A percentile compares a stretch with the other conserved stretches of the same genome.
Evolutionary conservation across 2,113 vertebrate genomes (phyloP).

Genomic region (Chiloscyllium plagiosum): DNA sequence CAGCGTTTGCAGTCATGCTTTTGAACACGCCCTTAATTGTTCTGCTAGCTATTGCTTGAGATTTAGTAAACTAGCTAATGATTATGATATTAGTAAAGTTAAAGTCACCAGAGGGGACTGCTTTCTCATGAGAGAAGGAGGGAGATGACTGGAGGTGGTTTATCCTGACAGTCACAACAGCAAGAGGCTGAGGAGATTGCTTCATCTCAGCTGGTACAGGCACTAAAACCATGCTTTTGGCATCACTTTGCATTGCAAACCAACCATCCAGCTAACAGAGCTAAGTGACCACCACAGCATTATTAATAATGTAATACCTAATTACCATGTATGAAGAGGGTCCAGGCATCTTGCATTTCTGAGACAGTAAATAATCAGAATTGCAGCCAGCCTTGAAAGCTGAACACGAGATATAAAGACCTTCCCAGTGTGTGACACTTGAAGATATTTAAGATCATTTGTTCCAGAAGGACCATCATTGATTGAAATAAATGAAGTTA

Average conservation of each 20-base stretch:
- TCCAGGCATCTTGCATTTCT: neutral
- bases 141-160: too few species aligned
- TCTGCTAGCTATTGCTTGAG: neutral
- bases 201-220: too few species aligned
- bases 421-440: neutral
- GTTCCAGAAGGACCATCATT: neutral
- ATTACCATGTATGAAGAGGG: neutral
- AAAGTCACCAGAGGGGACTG: too few species aligned
- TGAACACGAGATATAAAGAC: neutral
- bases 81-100: neutral
- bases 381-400: neutral
- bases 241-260: too few species aligned
- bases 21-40: neutral
- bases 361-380: neutral
- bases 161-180: too few species aligned
- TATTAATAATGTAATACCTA: neutral
- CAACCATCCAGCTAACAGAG: too few species aligned
- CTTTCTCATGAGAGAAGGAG: too few species aligned
- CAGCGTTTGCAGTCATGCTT: neutral
- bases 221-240: too few species aligned
- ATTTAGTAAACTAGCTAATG: neutral
- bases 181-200: too few species aligned
- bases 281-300: too few species aligned
- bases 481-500: conserved; percentile 18
- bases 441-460: conserved; percentile 22